Conservation (phyloP, 2,113 vertebrate genomes). For the Ia io region DNA sequence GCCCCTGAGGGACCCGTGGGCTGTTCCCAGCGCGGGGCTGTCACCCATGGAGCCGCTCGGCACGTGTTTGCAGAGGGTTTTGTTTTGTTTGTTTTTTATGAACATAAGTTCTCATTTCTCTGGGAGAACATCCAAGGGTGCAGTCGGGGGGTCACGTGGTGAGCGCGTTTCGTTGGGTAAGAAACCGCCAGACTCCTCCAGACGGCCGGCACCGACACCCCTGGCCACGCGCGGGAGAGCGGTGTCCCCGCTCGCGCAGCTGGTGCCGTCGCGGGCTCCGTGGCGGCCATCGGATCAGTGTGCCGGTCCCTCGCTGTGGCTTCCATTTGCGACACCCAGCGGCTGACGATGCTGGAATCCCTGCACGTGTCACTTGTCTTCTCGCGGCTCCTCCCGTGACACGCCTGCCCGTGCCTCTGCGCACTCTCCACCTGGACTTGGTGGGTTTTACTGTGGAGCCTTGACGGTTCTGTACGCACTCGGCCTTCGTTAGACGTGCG, state of each 20-base stretch:
- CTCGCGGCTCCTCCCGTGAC: neutral
- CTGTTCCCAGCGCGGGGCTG: neutral
- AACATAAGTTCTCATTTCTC: neutral
- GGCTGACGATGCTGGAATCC: neutral
- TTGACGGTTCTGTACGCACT: neutral
- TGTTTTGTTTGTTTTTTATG: neutral
- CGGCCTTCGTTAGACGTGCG: neutral
- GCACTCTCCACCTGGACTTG: neutral
- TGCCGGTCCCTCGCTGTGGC: fast-evolving
- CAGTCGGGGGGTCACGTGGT: neutral
- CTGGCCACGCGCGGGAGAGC: fast-evolving
- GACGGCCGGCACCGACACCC: neutral
- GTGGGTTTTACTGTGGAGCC: neutral
- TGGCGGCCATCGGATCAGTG: neutral
- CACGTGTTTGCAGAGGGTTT: neutral
- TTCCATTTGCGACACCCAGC: neutral
- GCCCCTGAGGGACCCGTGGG: neutral
- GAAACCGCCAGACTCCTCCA: neutral
- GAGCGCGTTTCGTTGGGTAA: neutral
- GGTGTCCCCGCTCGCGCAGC: neutral
- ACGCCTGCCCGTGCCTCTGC: neutral
- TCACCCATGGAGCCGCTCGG: neutral
- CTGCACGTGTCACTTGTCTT: neutral
- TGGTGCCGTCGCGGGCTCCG: neutral
- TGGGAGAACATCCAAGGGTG: neutral